Base-by-base conservation (phyloP, 2,797 vertebrate genomes). In the Pangasius sanitwongsei region DNA sequence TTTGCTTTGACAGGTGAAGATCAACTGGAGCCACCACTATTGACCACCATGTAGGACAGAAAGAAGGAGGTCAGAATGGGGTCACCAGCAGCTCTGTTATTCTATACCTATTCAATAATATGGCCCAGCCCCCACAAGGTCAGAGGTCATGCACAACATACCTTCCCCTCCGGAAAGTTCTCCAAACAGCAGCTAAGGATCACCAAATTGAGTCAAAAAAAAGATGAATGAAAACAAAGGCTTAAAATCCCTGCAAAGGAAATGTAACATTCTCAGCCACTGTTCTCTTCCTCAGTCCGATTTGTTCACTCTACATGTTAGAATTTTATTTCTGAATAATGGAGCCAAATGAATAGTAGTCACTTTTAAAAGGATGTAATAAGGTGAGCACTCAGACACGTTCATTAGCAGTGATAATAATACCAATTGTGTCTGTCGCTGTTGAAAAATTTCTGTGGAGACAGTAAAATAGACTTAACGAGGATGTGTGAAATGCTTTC, bases 1-100 rank as follows among this genome's bases (percentile, higher is more conserved):
- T 94, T 95, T 96, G 96, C 95, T 96, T 96, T 96, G 96, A 97
- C 95, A 96, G 95, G 94, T 96, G 95, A 94, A 95, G 96, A 96
- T 96, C 96, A 95, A 94, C 95, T 67, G 20, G 93, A 94, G 93
- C 91, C 95, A 92, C 95, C 90, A 89, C 94, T 92, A 94, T 94
- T 94, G 94, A 95, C 94, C 95, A 94, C 94, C 93, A 89, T 92
- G 93, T 94, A 93, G 93, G 94, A 93, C 88, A 89, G 93, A 92
- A 93, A 92, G 85, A 85, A 91, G 93, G 91, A 93, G 94, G 94
- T 93, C 93, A 90, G 85, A 59, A 65, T 0, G 37, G 94, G 96
- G 95, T 96, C 95, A 95, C 91, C 72, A 59, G 90, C 93, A 91
- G 92, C 87, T 44, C 91, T 92, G 95, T 94, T 93, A 96, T 95